phyloP scores from a whole-genome alignment of 2,888 invertebrate species.

The Acronicta alni region DNA sequence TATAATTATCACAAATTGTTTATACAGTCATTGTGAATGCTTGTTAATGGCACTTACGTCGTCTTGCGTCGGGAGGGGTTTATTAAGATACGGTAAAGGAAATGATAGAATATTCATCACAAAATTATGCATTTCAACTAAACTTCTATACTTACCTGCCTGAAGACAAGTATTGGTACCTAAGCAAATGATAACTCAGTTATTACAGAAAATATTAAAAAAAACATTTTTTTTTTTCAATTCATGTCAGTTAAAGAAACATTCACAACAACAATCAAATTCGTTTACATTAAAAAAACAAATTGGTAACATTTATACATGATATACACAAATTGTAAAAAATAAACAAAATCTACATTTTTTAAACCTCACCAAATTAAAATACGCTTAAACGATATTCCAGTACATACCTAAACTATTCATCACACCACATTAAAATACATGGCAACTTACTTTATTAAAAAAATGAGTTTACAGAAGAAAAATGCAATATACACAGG shows the following conservation, averaged over 20 bases:
- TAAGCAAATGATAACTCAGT: neutral
- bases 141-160: neutral
- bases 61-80: slow-evolving; percentile 18
- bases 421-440: slow-evolving; percentile 26
- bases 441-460: slow-evolving; percentile 46
- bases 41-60: slow-evolving; percentile 57
- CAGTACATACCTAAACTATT: slow-evolving; percentile 29
- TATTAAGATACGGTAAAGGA: slow-evolving; percentile 2
- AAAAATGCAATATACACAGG: slow-evolving; percentile 39
- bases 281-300: slow-evolving; percentile 32
- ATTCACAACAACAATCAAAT: slow-evolving; percentile 56
- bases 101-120: neutral
- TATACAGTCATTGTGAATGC: slow-evolving; percentile 62
- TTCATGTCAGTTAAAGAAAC: slow-evolving; percentile 35
- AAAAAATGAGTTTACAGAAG: slow-evolving; percentile 23
- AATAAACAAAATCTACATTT: slow-evolving; percentile 28
- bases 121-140: slow-evolving; percentile 8
- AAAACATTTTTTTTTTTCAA: neutral
- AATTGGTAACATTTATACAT: slow-evolving; percentile 48
- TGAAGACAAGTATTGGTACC: slow-evolving; percentile 8
- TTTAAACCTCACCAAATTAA: slow-evolving; percentile 35
- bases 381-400: slow-evolving; percentile 41
- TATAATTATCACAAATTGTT: slow-evolving; percentile 57
- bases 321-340: slow-evolving; percentile 23
- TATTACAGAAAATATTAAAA: neutral